Evolutionary conservation across 2,113 vertebrate species (phyloP), one percentile per base, ranked within the genome.

Genomic region (Monarcha castaneiventris): DNA sequence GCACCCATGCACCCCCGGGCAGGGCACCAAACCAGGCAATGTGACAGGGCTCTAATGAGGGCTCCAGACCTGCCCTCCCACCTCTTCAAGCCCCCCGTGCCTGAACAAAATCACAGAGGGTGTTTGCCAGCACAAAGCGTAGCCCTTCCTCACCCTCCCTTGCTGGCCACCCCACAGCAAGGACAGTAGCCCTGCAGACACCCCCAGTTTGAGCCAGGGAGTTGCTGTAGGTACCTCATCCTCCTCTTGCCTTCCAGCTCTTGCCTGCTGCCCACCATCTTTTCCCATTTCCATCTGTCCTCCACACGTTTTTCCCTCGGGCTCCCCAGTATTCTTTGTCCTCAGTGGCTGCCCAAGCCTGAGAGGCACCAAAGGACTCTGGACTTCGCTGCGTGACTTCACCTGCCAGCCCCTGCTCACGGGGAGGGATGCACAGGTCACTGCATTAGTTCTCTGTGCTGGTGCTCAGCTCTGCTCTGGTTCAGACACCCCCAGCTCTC

Each of bases 41-140:
- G 16, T 16, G 2, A 19, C 7, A 14, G 8, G 5, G 7, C 39
- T 55, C 15, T 0, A 4, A 7, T 6, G 1, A 10, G n/a, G 32
- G 17, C 26, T 59, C 44, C 78, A 74, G 41, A 30, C 11, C 13
- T 44, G 29, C 64, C 25, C 21, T 63, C 49, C 20, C 5, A 7
- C 2, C 3, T 54, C 58, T 11, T 30, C 35, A 18, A 54, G 11
- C 16, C 44, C 21, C 23, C 4, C 0, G 0, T 14, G 18, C 32
- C 68, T 1, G 1, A 16, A 8, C 20, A 44, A 11, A 6, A 8
- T 27, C 5, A 5, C 1, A 3, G 23, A 20, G 7, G 18, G 33
- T 0, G 0, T 46, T 58, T 23, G 1, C 13, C 49, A 18, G 63
- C 26, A 76, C 54, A 25, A 13, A 58, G n/a, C 0, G 0, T 0